Base-by-base conservation (phyloP, 2,888 invertebrate species). In the Norana najaformis region DNA sequence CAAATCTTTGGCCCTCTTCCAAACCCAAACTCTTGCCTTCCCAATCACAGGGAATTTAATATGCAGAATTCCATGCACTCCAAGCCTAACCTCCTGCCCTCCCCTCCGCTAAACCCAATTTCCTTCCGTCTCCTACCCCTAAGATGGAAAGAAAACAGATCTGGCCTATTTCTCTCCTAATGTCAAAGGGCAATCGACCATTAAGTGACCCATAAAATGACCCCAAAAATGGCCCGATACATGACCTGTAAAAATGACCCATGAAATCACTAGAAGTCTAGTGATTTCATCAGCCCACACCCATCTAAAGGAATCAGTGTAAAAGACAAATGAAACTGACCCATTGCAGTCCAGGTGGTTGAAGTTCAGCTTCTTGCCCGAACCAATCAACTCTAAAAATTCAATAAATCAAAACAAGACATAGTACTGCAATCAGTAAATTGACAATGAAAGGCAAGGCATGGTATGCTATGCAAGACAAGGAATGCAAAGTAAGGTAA, bases 371-470 rank as follows among this genome's bases (percentile, higher is more conserved):
- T 85, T 85, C 85, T 85, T 85, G 8, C 6, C 85, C 8, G 85
- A 85, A 5, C 85, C 85, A 30, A 85, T 85, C 85, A 85, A 85
- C 37, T 85, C 85, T 85, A 37, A 35, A 36, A 85, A 85, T 53
- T 53, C 16, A 53, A 53, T 53, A 53, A 53, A 53, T 53, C 16
- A 53, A 53, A 53, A 53, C 23, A 23, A 53, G 23, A 53, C 53
- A 53, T 53, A 18, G 16, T 53, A n/a, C n/a, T n/a, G n/a, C n/a
- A n/a, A n/a, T n/a, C n/a, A n/a, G n/a, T n/a, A n/a, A n/a, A n/a
- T n/a, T n/a, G n/a, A n/a, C n/a, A n/a, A 69, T n/a, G 8, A n/a
- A n/a, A 14, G n/a, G 30, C 69, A 69, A 47, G 47, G 20, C 23
- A 23, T 16, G 30, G 69, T n/a, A n/a, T n/a, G n/a, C 8, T 16